These are phyloP conservation scores for Raja brachyura DNA, from an alignment of 2,113 vertebrate genomes.

Conservation along the genomic window DNA sequence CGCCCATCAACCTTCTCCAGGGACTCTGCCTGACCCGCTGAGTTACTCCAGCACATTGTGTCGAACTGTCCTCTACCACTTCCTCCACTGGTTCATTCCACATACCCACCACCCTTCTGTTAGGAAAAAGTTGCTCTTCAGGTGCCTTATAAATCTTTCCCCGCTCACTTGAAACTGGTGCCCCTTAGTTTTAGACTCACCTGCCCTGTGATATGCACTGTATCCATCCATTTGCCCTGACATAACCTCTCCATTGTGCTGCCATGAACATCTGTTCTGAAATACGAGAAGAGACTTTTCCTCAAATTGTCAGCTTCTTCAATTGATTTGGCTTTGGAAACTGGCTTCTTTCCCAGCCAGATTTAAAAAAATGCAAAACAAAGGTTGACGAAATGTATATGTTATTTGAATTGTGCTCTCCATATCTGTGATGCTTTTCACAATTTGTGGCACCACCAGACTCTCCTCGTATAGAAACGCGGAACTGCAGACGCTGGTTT, in stretches of 20 bases:
- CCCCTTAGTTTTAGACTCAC: too few relatives aligned
- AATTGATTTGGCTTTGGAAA: not conserved
- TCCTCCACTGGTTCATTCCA: too few relatives aligned
- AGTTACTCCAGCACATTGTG: too few relatives aligned
- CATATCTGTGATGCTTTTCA: not conserved
- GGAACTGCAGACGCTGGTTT: too few relatives aligned
- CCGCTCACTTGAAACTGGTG: too few relatives aligned
- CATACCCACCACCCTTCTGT: too few relatives aligned
- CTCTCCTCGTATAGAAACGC: not conserved
- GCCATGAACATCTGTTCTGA: not conserved
- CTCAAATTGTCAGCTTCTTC: not conserved
- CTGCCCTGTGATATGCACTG: too few relatives aligned
- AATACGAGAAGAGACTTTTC: constrained; percentile 13
- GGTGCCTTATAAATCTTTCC: too few relatives aligned
- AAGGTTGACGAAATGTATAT: not conserved
- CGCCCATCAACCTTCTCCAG: too few relatives aligned
- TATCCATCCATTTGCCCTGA: not conserved
- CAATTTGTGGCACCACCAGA: not conserved
- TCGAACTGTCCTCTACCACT: too few relatives aligned
- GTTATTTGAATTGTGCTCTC: not conserved
- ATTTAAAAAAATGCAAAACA: not conserved
- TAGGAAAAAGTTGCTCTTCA: too few relatives aligned
- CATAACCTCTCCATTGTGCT: not conserved
- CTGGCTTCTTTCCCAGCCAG: not conserved
- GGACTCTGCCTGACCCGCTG: too few relatives aligned